A percentile compares a stretch with the other conserved stretches of the same genome.
Conservation (phyloP, 2,113 vertebrate species). For the Dicaeum eximium region DNA sequence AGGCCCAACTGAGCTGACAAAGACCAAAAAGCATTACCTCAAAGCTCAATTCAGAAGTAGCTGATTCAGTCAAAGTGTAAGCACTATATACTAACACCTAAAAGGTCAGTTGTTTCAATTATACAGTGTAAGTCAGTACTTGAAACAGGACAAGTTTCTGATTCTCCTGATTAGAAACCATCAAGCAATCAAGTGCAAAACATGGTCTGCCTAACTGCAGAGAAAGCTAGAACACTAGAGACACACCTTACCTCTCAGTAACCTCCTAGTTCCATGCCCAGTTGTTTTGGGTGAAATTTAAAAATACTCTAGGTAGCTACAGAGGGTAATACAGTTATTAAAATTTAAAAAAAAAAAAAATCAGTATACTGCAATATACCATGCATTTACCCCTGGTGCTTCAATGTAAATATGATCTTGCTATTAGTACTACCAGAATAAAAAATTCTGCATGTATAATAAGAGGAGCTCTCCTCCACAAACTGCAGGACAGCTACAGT, state of each 20-base stretch:
- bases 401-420: not conserved
- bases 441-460: not conserved
- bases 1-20: not conserved
- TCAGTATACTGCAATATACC: not conserved
- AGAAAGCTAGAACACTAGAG: not conserved
- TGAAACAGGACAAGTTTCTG: not conserved
- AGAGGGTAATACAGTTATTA: not conserved
- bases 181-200: not conserved
- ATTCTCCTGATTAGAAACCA: not conserved
- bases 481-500: rapidly evolving
- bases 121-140: not conserved
- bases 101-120: not conserved
- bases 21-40: not conserved
- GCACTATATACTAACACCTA: not conserved
- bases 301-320: not conserved
- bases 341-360: not conserved
- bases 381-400: not conserved
- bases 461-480: not conserved
- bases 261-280: not conserved
- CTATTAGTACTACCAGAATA: not conserved
- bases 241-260: not conserved
- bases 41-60: not conserved
- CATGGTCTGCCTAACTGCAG: not conserved
- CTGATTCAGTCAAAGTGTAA: not conserved
- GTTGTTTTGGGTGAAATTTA: not conserved